Evolutionary conservation across 2,797 vertebrate genomes (phyloP), one percentile per base, ranked within the genome.

Genomic region (Tapirus indicus): DNA sequence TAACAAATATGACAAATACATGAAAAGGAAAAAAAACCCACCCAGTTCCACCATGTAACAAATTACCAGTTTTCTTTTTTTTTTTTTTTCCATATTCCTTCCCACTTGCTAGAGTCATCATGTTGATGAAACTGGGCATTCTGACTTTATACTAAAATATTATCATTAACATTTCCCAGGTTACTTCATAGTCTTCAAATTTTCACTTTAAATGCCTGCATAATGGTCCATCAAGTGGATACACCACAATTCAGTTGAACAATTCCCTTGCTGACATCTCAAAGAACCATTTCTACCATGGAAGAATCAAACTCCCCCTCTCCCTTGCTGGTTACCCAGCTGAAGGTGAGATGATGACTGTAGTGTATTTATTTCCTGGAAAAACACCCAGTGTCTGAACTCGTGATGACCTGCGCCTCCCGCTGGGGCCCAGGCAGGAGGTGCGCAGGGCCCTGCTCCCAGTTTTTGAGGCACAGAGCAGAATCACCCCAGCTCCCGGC

Each of bases 351-450:
- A 58, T 47, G 75, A 13, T 91, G 69, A 78, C 72, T 32, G 6
- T 1, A 6, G 16, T 66, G 21, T 56, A 83, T 93, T 92, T 74
- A 83, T 71, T 91, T 49, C 52, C 79, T 92, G 27, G 84, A 27
- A 80, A 97, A 93, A 86, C 52, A 79, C 52, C 49, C 47, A 62
- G 27, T 3, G 5, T 74, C 94, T 95, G 72, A 96, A 74, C 86
- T 82, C 77, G 60, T 93, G 75, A 93, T 92, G 75, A 93, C 89
- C 64, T 9, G 23, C 0, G 6, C 29, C 44, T 80, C 94, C 58
- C 29, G 75, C 58, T 64, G 27, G 56, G 74, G n/a, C 64, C 27
- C 21, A 1, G 14, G 52, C 6, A 79, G n/a, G 8, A 35, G 72
- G 12, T 35, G 1, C 21, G 4, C 38, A 68, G 85, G 80, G 23